These are phyloP conservation scores for Carabus problematicus DNA, from an alignment of 2,888 invertebrate genomes.

Conservation along the genomic window DNA sequence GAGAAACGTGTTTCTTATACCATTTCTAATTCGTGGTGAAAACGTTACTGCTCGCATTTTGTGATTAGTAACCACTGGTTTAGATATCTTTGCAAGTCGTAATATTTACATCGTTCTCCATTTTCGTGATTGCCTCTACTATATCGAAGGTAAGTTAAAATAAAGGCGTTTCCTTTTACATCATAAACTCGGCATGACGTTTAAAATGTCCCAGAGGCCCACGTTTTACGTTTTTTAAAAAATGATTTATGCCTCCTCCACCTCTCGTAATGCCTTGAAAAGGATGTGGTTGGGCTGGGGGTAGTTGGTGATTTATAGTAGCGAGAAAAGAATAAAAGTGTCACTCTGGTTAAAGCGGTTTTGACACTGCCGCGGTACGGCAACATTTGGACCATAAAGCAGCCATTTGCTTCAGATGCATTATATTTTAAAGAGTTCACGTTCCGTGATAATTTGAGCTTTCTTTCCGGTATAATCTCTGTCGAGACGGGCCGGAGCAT, in stretches of 20 bases:
- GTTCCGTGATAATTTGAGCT: constrained; percentile 27
- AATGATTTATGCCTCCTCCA: constrained; percentile 31
- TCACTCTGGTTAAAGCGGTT: constrained; percentile 20
- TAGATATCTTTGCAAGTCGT: no score
- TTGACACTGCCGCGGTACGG: constrained; percentile 18
- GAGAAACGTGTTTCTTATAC: no score
- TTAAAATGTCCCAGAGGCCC: constrained; percentile 18
- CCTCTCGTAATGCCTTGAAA: constrained; percentile 3
- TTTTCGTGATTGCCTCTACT: no score
- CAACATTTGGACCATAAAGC: background rate
- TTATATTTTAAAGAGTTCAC: constrained; percentile 25
- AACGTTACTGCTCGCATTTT: no score
- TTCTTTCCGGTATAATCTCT: background rate
- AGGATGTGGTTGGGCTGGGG: no score
- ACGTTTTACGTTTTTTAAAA: constrained; percentile 19
- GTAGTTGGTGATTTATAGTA: constrained; percentile 31
- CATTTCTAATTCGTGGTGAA: no score
- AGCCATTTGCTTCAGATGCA: constrained; percentile 4
- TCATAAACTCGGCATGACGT: constrained; percentile 10
- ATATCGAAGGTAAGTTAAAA: background rate
- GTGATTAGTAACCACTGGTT: no score
- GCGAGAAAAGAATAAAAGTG: constrained; percentile 33
- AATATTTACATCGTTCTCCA: no score
- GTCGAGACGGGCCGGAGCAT: no score
- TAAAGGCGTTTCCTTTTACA: constrained; percentile 13